A percentile compares a stretch with the other conserved stretches of the same genome.
Evolutionary conservation across 1,140 invertebrate species (phyloP).

Genomic region (Drosophila teissieri): DNA sequence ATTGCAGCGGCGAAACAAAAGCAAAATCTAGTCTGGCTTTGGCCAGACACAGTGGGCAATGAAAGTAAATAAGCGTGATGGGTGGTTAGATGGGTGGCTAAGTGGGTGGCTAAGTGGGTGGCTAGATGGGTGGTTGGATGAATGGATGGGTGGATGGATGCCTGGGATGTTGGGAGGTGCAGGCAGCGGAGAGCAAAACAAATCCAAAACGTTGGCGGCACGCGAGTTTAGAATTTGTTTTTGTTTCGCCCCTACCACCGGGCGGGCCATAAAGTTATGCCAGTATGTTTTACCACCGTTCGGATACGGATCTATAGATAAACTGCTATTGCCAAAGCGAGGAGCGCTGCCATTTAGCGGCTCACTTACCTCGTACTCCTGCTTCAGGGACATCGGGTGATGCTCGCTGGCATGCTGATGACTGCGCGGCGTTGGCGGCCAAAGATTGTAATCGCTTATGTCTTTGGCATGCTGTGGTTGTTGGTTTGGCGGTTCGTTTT

Average conservation of each 20-base stretch:
- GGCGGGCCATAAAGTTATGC: conserved; percentile 50
- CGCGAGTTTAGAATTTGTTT: conserved; percentile 78
- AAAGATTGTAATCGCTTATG: conserved; percentile 87
- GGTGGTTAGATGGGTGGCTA: conserved; percentile 16
- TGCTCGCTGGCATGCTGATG: conserved; percentile 83
- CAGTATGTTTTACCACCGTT: conserved; percentile 33
- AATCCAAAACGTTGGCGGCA: conserved; percentile 57
- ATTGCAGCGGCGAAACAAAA: conserved; percentile 48
- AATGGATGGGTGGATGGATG: background rate
- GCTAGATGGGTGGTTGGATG: background rate
- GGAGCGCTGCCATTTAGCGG: background rate
- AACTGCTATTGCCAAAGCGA: background rate
- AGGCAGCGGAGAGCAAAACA: conserved; percentile 39
- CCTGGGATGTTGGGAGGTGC: background rate
- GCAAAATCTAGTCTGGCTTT: conserved; percentile 29
- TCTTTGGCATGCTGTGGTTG: conserved; percentile 85
- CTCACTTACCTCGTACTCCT: conserved; percentile 87
- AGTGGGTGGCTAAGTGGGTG: conserved; percentile 21
- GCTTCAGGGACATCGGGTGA: conserved; percentile 87
- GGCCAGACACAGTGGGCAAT: conserved; percentile 58
- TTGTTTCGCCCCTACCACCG: conserved; percentile 18
- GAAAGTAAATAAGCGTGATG: conserved; percentile 63
- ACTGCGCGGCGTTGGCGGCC: conserved; percentile 86
- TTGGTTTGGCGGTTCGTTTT: conserved; percentile 8
- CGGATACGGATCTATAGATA: conserved; percentile 48